A percentile compares a stretch with the other conserved stretches of the same genome.
Evolutionary conservation across 2,888 invertebrate species (phyloP).

Genomic region (Drosophila tripunctata): DNA sequence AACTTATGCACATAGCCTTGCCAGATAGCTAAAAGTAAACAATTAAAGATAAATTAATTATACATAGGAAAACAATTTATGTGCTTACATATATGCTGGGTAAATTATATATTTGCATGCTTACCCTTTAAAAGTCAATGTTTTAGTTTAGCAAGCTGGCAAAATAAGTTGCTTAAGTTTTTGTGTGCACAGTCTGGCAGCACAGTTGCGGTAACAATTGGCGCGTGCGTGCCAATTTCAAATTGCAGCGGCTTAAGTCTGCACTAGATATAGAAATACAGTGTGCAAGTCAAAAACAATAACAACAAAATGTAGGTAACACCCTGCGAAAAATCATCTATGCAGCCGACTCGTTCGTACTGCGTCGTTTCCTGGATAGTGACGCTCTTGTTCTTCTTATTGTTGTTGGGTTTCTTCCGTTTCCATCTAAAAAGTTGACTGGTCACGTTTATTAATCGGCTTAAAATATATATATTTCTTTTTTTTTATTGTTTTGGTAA

Average conservation of each 20-base stretch:
- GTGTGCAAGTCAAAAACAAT: slow-evolving; percentile 36
- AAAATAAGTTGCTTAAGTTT: no score
- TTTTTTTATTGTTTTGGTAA: no score
- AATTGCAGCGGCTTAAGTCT: slow-evolving; percentile 53
- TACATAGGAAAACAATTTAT: not conserved
- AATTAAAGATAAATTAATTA: not conserved
- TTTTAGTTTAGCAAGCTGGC: no score
- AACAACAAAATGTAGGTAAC: slow-evolving; percentile 32
- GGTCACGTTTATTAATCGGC: slow-evolving; percentile 77
- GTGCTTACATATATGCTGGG: no score
- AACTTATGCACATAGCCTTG: no score
- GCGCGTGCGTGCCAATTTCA: slow-evolving; percentile 59
- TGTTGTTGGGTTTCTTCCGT: slow-evolving; percentile 39
- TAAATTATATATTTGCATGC: not conserved
- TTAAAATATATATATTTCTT: no score
- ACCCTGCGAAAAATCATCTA: slow-evolving; percentile 31
- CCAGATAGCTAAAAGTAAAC: slow-evolving; percentile 1
- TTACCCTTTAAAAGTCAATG: no score
- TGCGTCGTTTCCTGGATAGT: slow-evolving; percentile 40
- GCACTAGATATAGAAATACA: slow-evolving; percentile 23
- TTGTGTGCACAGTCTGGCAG: slow-evolving; percentile 38
- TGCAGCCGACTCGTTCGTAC: slow-evolving; percentile 10
- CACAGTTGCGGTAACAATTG: slow-evolving; percentile 5
- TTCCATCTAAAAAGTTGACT: slow-evolving; percentile 46
- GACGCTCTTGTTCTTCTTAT: slow-evolving; percentile 7